These are phyloP conservation scores for Strigamia transsilvanica DNA, from an alignment of 2,888 invertebrate genomes.

Conservation along the genomic window DNA sequence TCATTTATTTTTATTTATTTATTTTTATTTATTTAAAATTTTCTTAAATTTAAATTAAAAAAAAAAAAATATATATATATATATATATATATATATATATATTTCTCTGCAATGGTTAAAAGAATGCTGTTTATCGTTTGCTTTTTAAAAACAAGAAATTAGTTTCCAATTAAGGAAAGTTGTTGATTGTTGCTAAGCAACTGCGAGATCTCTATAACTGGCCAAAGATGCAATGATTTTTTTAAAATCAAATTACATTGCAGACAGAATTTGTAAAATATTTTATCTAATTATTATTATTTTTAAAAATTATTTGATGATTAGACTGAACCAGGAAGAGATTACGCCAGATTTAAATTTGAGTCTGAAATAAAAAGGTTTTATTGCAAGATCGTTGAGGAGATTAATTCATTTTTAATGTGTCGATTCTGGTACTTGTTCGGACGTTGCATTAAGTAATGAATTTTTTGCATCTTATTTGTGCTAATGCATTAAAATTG, in stretches of 20 bases:
- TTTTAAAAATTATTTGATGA: too few species aligned
- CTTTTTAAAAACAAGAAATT: too few species aligned
- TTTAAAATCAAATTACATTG: background rate
- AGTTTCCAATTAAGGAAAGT: background rate
- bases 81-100: too few species aligned
- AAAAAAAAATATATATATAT: too few species aligned
- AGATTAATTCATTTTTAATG: background rate
- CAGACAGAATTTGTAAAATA: too few species aligned
- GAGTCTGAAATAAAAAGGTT: background rate
- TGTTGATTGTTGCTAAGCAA: background rate
- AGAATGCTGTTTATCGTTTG: too few species aligned
- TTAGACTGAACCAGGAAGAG: background rate
- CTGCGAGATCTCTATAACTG: background rate
- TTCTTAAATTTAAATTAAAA: slow-evolving; percentile 2
- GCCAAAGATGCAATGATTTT: background rate
- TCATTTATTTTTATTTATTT: background rate
- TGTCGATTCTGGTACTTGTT: background rate
- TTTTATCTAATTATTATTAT: too few species aligned
- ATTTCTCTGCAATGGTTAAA: too few species aligned
- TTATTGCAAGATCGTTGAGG: background rate
- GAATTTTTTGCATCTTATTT: background rate
- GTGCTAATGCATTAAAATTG: background rate
- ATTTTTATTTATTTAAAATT: background rate
- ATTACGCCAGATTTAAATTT: background rate
- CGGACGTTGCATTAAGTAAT: background rate